Evolutionary conservation across 2,113 vertebrate genomes (phyloP), one percentile per base, ranked within the genome.

Genomic region (Hepsetus odoe): DNA sequence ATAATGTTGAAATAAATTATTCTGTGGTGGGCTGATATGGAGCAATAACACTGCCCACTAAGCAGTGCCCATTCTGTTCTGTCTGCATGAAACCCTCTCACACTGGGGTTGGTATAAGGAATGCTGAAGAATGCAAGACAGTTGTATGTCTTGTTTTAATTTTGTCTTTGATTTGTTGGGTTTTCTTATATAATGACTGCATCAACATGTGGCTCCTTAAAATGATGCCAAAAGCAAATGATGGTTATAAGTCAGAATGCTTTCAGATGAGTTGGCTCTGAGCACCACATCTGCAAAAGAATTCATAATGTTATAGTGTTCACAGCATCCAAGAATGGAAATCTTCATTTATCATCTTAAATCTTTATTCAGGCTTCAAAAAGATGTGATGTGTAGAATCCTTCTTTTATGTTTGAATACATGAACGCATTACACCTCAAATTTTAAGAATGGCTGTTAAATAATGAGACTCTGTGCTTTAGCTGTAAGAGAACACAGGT

Each of bases 71-170:
- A 53, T 53, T n/a, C 49, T 53, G 49, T 38, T 44, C 11, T 13
- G 32, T 18, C 44, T 75, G 58, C 40, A 64, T 20, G n/a, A 28
- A 12, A 62, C 1, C 28, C 44, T 46, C 28, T 74, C 28, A 24
- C 16, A 22, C 58, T 49, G 32, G 49, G 59, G 46, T 42, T 2
- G 42, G 40, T 40, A 35, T 67, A 59, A 55, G 59, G 13, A 70
- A 81, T 77, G 28, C 56, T 30, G 66, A 70, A 38, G 6, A 46
- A 59, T n/a, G 7, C 24, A 72, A 44, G 20, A 76, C 53, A 14
- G 13, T 9, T 20, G 33, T 20, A 35, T n/a, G 7, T 20, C 30
- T 56, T 70, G 49, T 64, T 35, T 49, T 3, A 22, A 33, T 30
- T 46, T 65, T 18, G 30, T 55, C n/a, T n/a, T n/a, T n/a, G n/a